These are phyloP conservation scores for Hoplias malabaricus DNA, from an alignment of 2,113 vertebrate genomes.

Conservation along the genomic window DNA sequence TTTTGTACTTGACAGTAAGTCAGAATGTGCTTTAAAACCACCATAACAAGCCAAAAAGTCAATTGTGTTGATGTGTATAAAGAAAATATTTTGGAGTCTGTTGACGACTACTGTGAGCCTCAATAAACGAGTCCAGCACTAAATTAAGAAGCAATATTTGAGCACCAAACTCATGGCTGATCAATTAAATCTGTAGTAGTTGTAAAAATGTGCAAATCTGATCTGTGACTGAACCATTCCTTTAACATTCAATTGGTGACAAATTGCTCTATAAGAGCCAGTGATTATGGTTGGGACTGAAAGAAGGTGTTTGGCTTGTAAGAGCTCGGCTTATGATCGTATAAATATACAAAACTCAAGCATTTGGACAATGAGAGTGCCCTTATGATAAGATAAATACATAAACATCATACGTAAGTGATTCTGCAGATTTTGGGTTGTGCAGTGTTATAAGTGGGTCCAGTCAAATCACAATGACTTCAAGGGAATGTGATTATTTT, in stretches of 20 bases:
- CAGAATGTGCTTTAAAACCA: too few species aligned
- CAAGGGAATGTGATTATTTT: conserved; percentile 22
- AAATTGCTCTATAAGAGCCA: conserved; percentile 15
- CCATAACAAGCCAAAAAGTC: too few species aligned
- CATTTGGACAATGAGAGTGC: background rate
- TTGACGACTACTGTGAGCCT: too few species aligned
- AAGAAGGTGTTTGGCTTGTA: conserved; percentile 1
- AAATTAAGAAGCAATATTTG: too few species aligned
- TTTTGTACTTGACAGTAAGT: too few species aligned
- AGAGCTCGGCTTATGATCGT: background rate
- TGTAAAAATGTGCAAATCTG: too few species aligned
- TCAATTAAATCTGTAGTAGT: too few species aligned
- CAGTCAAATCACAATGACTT: conserved; percentile 50
- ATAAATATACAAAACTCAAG: conserved; percentile 28
- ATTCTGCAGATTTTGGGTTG: conserved; percentile 22
- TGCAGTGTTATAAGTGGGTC: conserved; percentile 47
- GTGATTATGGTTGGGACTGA: background rate
- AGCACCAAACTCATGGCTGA: too few species aligned
- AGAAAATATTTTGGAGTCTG: too few species aligned
- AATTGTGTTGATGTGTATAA: too few species aligned
- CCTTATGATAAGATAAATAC: conserved; percentile 10
- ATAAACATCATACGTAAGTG: background rate
- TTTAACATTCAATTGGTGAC: conserved; percentile 21
- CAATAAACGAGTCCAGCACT: too few species aligned
- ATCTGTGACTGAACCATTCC: too few species aligned